Percentiles rank a stretch among this genome's conserved stretches.
Conservation (phyloP, 2,888 invertebrate species). For the Scaptomyza flava region DNA sequence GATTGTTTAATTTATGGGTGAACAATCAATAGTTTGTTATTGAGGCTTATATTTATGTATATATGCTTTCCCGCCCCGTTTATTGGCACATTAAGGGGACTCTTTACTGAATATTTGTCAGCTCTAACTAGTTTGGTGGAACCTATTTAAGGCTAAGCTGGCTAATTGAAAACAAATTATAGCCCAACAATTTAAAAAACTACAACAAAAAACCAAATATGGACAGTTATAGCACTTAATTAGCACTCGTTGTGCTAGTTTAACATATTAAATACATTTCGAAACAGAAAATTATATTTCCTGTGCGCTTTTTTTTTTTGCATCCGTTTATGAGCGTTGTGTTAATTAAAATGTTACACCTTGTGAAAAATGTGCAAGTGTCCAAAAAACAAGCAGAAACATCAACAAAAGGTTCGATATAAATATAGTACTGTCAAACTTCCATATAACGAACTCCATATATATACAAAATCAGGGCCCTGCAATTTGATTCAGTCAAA, state of each 20-base stretch:
- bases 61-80: constrained; percentile 19
- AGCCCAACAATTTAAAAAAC: constrained; percentile 13
- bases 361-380: constrained; percentile 53
- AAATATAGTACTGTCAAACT: too few relatives aligned
- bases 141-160: constrained; percentile 14
- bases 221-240: constrained; percentile 64
- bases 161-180: constrained; percentile 20
- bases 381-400: constrained; percentile 38
- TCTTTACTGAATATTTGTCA: constrained; percentile 7
- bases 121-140: constrained; percentile 16
- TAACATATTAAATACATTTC: constrained; percentile 14
- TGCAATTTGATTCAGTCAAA: too few relatives aligned
- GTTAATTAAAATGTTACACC: constrained; percentile 79
- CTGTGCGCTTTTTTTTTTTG: constrained; percentile 6
- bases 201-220: constrained; percentile 26
- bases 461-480: too few relatives aligned
- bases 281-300: constrained; percentile 27
- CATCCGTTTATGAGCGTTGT: constrained; percentile 65
- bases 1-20: constrained; percentile 67
- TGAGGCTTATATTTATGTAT: constrained; percentile 26
- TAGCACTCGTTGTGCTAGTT: constrained; percentile 53
- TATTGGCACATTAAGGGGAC: constrained; percentile 16
- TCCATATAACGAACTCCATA: too few relatives aligned
- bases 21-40: constrained; percentile 62
- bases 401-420: constrained; percentile 33